These are phyloP conservation scores for Cynocephalus volans DNA, from an alignment of 2,113 vertebrate species.

Conservation along the genomic window DNA sequence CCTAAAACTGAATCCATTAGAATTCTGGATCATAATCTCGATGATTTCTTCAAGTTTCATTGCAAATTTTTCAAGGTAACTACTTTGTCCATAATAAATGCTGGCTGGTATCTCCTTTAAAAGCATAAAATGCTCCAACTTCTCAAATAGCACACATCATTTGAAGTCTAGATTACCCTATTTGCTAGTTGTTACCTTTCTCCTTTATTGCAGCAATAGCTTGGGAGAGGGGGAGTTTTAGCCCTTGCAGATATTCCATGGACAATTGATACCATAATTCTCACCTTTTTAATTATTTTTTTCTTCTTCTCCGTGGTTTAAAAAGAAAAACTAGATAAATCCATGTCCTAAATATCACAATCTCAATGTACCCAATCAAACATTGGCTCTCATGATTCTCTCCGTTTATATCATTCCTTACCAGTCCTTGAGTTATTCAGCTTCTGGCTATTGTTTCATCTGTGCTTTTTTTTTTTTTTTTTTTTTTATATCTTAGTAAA, in stretches of 20 bases:
- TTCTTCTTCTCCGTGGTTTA: neutral
- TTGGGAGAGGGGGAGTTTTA: neutral
- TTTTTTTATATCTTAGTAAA: neutral
- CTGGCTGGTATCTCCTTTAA: neutral
- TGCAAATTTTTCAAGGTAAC: neutral
- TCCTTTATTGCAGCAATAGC: neutral
- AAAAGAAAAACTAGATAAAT: neutral
- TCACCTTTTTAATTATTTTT: too few relatives aligned
- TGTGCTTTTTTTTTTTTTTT: neutral
- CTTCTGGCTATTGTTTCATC: neutral
- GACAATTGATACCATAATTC: neutral
- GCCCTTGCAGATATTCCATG: neutral
- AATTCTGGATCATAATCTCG: neutral
- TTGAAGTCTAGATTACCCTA: neutral
- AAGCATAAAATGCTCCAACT: neutral
- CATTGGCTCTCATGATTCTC: neutral
- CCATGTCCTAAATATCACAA: neutral
- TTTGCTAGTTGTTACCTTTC: neutral
- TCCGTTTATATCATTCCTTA: neutral
- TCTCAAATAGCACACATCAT: neutral
- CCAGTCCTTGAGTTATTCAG: neutral
- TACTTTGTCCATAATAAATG: neutral
- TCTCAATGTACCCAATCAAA: neutral
- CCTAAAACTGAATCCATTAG: neutral
- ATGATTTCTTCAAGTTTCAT: neutral